Base-by-base conservation (phyloP, 2,797 vertebrate genomes). In the Scleropages formosus region DNA sequence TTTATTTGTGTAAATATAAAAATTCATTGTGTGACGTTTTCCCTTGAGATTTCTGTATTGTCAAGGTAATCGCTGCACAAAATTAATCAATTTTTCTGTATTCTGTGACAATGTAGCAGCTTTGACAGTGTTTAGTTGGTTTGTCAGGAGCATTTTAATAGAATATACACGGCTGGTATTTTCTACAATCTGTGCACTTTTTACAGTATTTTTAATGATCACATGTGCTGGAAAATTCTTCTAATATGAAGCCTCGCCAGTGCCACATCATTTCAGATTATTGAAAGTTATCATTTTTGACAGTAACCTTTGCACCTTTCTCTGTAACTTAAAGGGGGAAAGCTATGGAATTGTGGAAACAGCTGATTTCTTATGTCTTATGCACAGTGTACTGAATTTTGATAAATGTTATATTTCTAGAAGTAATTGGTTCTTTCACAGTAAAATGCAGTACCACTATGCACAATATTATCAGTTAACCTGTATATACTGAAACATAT, bases 201-300 rank as follows among this genome's bases (percentile, higher is more conserved):
- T 80, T 78, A 77, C 62, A 80, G 39, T 58, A 60, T 77, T 70
- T 65, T 44, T 60, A 77, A 71, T 53, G 70, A 77, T 79, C 70
- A 26, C 47, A 46, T 56, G 66, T 79, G 72, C 78, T 77, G 75
- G 72, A 77, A 69, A 71, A 59, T 67, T 61, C 59, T 65, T 64
- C 24, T 73, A 53, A 49, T 66, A 75, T 27, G 69, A 44, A 67
- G 15, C 51, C 61, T 51, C 24, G 18, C 71, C 64, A 71, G 68
- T 67, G 46, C 44, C 44, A 49, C 22, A 58, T 53, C 20, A 75
- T 71, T 58, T 72, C 51, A 70, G 31, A 75, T 26, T 64, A 65
- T 61, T 64, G 27, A 74, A 63, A 60, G 62, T 63, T 20, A 20
- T 71, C 22, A 71, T 49, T 53, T 26, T 53, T 71, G 47, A 26